These are phyloP conservation scores for Chaetogeoica ovagalla DNA, from an alignment of 2,888 invertebrate species.

Conservation along the genomic window DNA sequence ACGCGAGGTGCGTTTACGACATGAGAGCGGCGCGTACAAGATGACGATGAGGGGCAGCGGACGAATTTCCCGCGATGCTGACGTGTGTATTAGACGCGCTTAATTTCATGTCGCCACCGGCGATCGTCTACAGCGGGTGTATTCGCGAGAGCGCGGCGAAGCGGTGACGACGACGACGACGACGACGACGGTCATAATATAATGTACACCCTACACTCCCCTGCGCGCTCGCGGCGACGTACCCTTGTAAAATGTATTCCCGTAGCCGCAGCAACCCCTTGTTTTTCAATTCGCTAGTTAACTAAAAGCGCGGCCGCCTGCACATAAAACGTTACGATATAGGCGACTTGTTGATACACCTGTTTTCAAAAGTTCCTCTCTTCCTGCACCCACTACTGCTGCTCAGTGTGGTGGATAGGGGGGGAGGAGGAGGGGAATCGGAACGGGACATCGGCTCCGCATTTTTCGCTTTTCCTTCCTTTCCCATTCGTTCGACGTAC, in stretches of 20 bases:
- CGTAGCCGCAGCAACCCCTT: constrained; percentile 29
- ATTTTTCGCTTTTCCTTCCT: no score
- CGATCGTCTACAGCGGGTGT: not conserved
- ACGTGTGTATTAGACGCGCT: not conserved
- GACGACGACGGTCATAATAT: not conserved
- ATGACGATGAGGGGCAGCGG: not conserved
- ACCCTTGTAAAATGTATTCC: no score
- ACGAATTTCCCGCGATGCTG: not conserved
- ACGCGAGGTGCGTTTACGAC: no score
- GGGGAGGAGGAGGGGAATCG: no score
- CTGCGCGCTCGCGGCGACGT: no score
- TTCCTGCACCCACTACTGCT: no score
- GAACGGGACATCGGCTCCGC: no score
- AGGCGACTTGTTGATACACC: constrained; percentile 54
- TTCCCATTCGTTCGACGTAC: no score
- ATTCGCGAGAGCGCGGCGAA: no score
- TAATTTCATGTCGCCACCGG: not conserved
- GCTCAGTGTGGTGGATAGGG: no score
- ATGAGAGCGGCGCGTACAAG: not conserved
- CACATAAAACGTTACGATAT: constrained; percentile 54
- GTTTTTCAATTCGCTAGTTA: constrained; percentile 48
- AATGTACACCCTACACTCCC: not conserved
- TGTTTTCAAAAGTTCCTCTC: not conserved
- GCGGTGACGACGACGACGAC: not conserved
- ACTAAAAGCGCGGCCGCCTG: constrained; percentile 29